Evolutionary conservation across 1,140 invertebrate species (phyloP).

Genomic region (Maniola jurtina): DNA sequence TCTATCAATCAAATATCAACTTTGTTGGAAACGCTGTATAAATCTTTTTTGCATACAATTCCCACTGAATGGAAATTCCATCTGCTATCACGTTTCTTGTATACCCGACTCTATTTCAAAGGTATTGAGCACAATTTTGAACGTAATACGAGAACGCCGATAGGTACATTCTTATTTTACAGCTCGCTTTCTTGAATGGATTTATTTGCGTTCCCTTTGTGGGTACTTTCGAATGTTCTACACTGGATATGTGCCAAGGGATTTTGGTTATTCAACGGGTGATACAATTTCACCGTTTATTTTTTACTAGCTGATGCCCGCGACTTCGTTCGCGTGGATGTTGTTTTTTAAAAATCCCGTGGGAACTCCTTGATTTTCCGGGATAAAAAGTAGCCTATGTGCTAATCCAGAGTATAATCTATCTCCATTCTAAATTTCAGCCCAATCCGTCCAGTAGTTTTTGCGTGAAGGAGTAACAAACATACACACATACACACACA

Average conservation of each 20-base stretch:
- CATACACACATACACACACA: too few relatives aligned
- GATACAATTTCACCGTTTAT: slow-evolving; percentile 40
- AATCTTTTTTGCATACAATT: slow-evolving; percentile 20
- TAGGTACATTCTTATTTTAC: slow-evolving; percentile 43
- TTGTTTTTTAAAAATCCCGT: too few relatives aligned
- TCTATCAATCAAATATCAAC: slow-evolving; percentile 29
- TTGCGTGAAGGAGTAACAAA: too few relatives aligned
- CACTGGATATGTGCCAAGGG: slow-evolving; percentile 57
- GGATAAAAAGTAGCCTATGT: too few relatives aligned
- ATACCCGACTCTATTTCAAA: slow-evolving; percentile 15
- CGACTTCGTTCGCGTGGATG: too few relatives aligned
- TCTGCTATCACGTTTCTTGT: background rate
- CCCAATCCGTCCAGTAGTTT: too few relatives aligned
- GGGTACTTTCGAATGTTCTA: slow-evolving; percentile 50
- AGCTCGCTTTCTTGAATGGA: slow-evolving; percentile 61
- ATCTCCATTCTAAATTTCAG: too few relatives aligned
- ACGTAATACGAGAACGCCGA: slow-evolving; percentile 3
- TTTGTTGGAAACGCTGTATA: slow-evolving; percentile 23
- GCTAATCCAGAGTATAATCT: too few relatives aligned
- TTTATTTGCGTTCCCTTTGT: slow-evolving; percentile 62
- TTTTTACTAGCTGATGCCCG: too few relatives aligned
- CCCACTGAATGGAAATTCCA: slow-evolving; percentile 25
- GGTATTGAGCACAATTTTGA: slow-evolving; percentile 21
- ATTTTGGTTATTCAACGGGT: slow-evolving; percentile 46
- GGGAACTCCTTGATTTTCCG: too few relatives aligned